Evolutionary conservation across 1,140 invertebrate species (phyloP).

Genomic region (Cepaea nemoralis): DNA sequence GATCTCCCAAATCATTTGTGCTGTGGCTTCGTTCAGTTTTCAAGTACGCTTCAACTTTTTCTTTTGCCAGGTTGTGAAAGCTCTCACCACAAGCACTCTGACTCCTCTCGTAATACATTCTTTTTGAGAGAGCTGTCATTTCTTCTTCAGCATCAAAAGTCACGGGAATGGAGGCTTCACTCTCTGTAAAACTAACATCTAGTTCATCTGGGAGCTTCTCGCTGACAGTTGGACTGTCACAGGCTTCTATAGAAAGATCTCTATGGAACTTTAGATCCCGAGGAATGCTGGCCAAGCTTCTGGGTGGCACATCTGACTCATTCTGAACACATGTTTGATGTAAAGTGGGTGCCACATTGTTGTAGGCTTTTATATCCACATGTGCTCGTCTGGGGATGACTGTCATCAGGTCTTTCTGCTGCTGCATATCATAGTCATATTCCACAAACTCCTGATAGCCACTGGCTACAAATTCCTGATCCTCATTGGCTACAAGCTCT

Average conservation of each 20-base stretch:
- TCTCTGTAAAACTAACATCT: conserved; percentile 39
- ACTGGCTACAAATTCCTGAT: background rate
- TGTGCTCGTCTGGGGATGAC: background rate
- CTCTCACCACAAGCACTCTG: conserved; percentile 38
- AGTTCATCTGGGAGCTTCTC: conserved; percentile 22
- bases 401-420: background rate
- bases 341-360: background rate
- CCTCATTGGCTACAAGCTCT: background rate
- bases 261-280: background rate
- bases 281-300: background rate
- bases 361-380: background rate
- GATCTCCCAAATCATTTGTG: conserved; percentile 35
- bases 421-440: background rate
- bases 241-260: background rate
- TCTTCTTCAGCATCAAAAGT: conserved; percentile 24
- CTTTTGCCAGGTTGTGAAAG: conserved; percentile 9
- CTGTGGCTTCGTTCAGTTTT: conserved; percentile 38
- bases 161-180: conserved; percentile 37
- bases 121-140: background rate
- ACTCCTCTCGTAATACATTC: conserved; percentile 33
- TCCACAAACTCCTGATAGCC: too few species aligned
- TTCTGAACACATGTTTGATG: background rate
- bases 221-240: background rate
- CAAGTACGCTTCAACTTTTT: conserved; percentile 28
- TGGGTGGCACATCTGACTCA: background rate